Conservation (phyloP, 1,140 invertebrate genomes). For the Papilio glaucus region DNA sequence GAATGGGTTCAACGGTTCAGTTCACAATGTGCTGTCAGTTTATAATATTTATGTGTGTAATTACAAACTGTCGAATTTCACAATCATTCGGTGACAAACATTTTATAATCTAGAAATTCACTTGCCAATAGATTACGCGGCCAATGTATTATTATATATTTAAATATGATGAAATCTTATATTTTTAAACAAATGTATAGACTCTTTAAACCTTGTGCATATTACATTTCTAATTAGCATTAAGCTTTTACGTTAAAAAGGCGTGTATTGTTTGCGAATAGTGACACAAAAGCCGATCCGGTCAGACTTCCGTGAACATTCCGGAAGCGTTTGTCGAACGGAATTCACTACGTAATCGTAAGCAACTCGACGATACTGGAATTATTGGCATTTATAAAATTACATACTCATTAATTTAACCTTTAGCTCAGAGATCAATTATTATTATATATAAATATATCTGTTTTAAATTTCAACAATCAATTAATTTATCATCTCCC, state of each 20-base stretch:
- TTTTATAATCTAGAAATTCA: no score
- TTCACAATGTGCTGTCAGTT: no score
- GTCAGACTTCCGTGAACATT: not conserved
- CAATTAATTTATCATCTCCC: no score
- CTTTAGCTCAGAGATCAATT: not conserved
- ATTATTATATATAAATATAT: not conserved
- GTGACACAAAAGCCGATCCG: not conserved
- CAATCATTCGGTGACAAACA: no score
- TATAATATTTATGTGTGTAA: no score
- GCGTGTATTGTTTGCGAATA: constrained; percentile 14
- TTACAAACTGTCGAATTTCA: no score
- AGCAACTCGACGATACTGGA: not conserved
- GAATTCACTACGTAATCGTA: constrained; percentile 7
- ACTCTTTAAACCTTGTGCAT: no score
- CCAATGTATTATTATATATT: no score
- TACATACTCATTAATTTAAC: not conserved
- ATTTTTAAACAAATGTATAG: no score
- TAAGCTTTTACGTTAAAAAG: not conserved
- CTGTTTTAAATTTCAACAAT: not conserved
- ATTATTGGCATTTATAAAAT: not conserved
- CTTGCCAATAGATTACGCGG: no score
- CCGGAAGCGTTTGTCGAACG: not conserved
- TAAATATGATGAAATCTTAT: no score
- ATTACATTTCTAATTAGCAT: not conserved
- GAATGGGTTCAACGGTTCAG: no score